These are phyloP conservation scores for Aphelinus certus DNA, from an alignment of 1,140 invertebrate genomes.

Conservation along the genomic window DNA sequence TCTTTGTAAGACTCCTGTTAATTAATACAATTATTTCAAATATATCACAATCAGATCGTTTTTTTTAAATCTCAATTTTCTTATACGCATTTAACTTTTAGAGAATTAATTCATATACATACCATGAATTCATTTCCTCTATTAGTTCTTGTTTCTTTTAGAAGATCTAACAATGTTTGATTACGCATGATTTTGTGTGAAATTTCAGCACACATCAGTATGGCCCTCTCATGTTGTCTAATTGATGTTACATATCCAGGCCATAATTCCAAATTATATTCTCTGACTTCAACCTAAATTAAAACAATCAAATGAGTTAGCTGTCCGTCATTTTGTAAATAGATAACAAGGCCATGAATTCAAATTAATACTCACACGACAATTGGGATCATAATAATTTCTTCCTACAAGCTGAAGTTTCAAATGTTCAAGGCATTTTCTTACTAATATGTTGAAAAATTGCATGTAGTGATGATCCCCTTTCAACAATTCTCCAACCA, in stretches of 20 bases:
- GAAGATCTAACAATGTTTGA: constrained; percentile 68
- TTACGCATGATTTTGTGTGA: constrained; percentile 78
- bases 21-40: constrained; percentile 4
- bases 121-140: not conserved
- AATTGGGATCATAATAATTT: constrained; percentile 80
- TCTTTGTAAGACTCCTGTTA: constrained; percentile 60
- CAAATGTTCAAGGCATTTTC: constrained; percentile 72
- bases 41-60: no score
- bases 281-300: constrained; percentile 53
- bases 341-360: not conserved
- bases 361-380: constrained; percentile 67
- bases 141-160: constrained; percentile 56
- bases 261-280: constrained; percentile 74
- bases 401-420: constrained; percentile 77
- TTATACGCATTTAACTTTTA: no score
- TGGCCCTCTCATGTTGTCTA: constrained; percentile 76
- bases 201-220: constrained; percentile 80
- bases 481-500: constrained; percentile 53
- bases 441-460: constrained; percentile 80
- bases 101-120: no score
- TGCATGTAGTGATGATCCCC: constrained; percentile 60
- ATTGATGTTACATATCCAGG: constrained; percentile 84
- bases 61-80: no score
- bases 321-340: constrained; percentile 1
- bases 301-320: not conserved